Conservation (phyloP, 2,797 vertebrate genomes). For the Scarus forsteni region DNA sequence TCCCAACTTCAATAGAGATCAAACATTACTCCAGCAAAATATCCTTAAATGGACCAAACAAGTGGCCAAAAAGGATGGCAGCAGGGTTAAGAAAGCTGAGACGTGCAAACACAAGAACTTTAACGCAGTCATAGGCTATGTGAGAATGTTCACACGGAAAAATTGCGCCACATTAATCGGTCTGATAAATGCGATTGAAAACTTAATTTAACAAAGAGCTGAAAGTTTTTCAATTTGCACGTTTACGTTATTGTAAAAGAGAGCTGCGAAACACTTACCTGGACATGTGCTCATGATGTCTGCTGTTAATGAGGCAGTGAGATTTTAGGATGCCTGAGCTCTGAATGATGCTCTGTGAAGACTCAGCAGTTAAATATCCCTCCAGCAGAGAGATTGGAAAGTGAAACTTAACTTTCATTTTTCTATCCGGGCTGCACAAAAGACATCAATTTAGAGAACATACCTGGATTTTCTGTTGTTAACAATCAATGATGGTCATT, state of each 20-base stretch:
- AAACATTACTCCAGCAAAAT: too few relatives aligned
- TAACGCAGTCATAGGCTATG: not conserved
- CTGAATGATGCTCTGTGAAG: not conserved
- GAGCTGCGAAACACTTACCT: conserved; percentile 17
- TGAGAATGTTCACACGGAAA: not conserved
- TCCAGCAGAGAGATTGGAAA: conserved; percentile 29
- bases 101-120: too few relatives aligned
- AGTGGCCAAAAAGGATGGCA: too few relatives aligned
- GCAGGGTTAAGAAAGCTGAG: not conserved
- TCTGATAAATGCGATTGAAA: too few relatives aligned
- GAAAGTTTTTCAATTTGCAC: too few relatives aligned
- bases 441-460: too few relatives aligned
- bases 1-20: too few relatives aligned
- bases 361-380: not conserved
- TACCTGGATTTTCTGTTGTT: too few relatives aligned
- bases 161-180: not conserved
- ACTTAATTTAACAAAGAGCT: too few relatives aligned
- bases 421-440: conserved; percentile 19
- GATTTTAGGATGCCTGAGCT: not conserved
- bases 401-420: conserved; percentile 61
- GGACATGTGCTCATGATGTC: conserved; percentile 39
- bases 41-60: too few relatives aligned
- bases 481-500: too few relatives aligned
- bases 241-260: too few relatives aligned
- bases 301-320: not conserved